These are phyloP conservation scores for Pseudolaguvia tuberculata DNA, from an alignment of 2,113 vertebrate genomes.

Conservation along the genomic window DNA sequence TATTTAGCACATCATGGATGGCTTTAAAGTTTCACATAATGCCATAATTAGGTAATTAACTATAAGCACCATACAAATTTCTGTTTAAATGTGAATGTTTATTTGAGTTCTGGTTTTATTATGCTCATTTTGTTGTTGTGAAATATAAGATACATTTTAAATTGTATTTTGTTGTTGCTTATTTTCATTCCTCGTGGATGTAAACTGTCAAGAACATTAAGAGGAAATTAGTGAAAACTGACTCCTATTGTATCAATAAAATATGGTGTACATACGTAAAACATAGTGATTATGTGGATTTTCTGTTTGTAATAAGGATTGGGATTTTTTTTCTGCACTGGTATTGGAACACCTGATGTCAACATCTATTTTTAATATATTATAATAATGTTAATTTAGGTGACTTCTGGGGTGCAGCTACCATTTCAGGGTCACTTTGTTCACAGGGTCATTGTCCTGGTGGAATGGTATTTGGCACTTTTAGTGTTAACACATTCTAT, in stretches of 20 bases:
- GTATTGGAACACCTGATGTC: too few relatives aligned
- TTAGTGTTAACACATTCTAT: too few relatives aligned
- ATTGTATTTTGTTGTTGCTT: slow-evolving; percentile 35
- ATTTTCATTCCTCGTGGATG: slow-evolving; percentile 10
- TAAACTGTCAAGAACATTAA: slow-evolving; percentile 1
- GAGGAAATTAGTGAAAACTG: neutral
- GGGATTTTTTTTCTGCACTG: neutral
- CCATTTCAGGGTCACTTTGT: too few relatives aligned
- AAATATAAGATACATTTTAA: slow-evolving; percentile 34
- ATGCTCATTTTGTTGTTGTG: slow-evolving; percentile 30
- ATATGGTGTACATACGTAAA: slow-evolving; percentile 13
- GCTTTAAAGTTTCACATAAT: slow-evolving; percentile 19
- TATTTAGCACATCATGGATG: slow-evolving; percentile 36
- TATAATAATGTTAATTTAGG: too few relatives aligned
- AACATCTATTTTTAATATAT: too few relatives aligned
- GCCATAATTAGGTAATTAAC: slow-evolving; percentile 23
- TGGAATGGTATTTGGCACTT: too few relatives aligned
- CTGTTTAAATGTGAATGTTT: slow-evolving; percentile 51
- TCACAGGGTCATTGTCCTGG: too few relatives aligned
- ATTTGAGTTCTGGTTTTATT: slow-evolving; percentile 43
- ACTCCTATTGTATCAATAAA: slow-evolving; percentile 22
- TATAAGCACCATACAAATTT: slow-evolving; percentile 41
- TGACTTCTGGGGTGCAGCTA: too few relatives aligned
- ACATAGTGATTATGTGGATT: neutral
- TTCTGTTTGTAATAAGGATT: neutral